phyloP scores from a whole-genome alignment of 2,113 vertebrate species.

The Pogona vitticeps region DNA sequence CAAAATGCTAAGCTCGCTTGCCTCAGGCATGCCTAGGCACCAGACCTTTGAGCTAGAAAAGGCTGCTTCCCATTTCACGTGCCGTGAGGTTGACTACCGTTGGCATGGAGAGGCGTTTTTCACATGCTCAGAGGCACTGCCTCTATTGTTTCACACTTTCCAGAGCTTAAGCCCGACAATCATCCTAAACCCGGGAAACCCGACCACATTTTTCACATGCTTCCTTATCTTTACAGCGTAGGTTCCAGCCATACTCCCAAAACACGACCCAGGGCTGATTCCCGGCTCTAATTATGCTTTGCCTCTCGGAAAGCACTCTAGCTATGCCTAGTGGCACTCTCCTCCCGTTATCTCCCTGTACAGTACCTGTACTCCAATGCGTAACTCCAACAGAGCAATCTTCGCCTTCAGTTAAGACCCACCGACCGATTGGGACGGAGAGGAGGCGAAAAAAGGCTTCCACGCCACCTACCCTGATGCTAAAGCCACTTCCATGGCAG shows the following conservation, averaged over 20 bases:
- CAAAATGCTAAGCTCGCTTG: background rate
- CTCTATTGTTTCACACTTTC: too few relatives aligned
- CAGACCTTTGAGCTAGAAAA: background rate
- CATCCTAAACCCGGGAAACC: too few relatives aligned
- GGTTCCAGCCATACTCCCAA: background rate
- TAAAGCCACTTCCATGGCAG: too few relatives aligned
- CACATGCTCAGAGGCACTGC: background rate
- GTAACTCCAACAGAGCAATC: too few relatives aligned
- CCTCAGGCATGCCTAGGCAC: background rate
- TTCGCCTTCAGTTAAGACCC: too few relatives aligned
- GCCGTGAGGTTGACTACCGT: background rate
- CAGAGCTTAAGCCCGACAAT: background rate
- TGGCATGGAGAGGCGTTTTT: background rate
- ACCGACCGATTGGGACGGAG: background rate
- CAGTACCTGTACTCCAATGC: background rate
- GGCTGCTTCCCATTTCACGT: too few relatives aligned
- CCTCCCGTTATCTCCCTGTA: background rate
- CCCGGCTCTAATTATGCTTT: background rate
- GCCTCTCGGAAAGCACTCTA: background rate
- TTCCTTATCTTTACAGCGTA: background rate
- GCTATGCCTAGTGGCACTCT: background rate
- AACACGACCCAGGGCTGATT: too few relatives aligned
- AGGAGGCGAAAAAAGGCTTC: too few relatives aligned
- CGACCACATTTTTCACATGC: too few relatives aligned
- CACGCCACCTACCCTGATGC: too few relatives aligned